Conservation (phyloP, 1,140 invertebrate genomes). For the Nasonia vitripennis region DNA sequence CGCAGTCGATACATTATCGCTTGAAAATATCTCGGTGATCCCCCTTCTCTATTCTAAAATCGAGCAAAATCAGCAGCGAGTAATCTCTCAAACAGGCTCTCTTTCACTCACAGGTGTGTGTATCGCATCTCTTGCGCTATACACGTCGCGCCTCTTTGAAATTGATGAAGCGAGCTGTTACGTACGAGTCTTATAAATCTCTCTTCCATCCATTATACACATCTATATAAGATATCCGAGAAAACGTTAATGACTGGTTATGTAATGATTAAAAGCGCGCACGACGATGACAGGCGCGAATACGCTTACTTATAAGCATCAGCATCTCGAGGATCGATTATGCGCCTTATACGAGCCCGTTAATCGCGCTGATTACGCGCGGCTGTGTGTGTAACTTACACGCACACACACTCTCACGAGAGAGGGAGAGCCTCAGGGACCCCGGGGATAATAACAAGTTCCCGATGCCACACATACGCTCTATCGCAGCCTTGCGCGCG, state of each 20-base stretch:
- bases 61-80: neutral
- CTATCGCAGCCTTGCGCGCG: constrained; percentile 47
- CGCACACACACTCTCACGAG: neutral
- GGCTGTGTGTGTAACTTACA: neutral
- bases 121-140: neutral
- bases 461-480: constrained; percentile 28
- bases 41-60: neutral
- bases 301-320: neutral
- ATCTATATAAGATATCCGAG: neutral
- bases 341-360: neutral
- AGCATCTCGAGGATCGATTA: neutral
- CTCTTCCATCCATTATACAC: neutral
- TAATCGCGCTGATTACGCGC: constrained; percentile 40
- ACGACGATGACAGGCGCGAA: neutral
- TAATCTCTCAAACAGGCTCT: neutral
- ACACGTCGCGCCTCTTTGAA: neutral
- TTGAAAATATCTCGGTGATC: too few relatives aligned
- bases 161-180: constrained; percentile 31
- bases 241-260: constrained; percentile 40
- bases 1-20: too few relatives aligned
- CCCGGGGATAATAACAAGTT: constrained; percentile 52
- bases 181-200: constrained; percentile 3
- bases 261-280: constrained; percentile 37
- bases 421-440: neutral
- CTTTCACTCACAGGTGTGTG: neutral